Evolutionary conservation across 2,888 invertebrate genomes (phyloP).

Genomic region (Ischnura elegans): DNA sequence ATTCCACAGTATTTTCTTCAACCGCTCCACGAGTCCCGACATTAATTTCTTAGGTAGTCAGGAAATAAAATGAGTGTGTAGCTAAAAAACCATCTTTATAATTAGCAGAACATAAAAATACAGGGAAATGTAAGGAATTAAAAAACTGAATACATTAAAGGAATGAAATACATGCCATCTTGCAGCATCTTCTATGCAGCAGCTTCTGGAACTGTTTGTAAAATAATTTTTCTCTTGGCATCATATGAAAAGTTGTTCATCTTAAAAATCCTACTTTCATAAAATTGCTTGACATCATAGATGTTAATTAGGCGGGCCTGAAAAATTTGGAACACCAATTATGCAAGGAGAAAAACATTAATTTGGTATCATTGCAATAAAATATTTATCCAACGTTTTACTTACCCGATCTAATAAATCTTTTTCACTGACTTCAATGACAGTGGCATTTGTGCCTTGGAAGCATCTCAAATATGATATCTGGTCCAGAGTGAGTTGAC

Average conservation of each 20-base stretch:
- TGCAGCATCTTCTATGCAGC: background rate
- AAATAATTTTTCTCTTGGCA: conserved; percentile 88
- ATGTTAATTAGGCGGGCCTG: conserved; percentile 96
- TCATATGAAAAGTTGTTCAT: conserved; percentile 94
- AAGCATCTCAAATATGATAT: conserved; percentile 85
- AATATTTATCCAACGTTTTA: conserved; percentile 71
- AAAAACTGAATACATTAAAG: background rate
- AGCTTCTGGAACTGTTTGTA: conserved; percentile 87
- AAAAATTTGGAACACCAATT: conserved; percentile 75
- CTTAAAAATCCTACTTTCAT: conserved; percentile 93
- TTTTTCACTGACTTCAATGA: conserved; percentile 92
- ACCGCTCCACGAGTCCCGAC: background rate
- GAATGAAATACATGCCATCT: background rate
- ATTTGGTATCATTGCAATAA: background rate
- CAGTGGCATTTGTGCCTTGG: conserved; percentile 83
- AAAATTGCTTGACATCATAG: conserved; percentile 92
- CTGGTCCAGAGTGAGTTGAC: conserved; percentile 95
- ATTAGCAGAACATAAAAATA: background rate
- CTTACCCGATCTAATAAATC: conserved; percentile 87
- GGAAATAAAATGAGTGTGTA: background rate
- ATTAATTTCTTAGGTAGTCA: background rate
- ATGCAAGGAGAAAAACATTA: background rate
- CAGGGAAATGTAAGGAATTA: background rate
- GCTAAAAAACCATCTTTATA: conserved; percentile 5
- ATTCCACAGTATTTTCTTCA: background rate